Evolutionary conservation across 2,888 invertebrate genomes (phyloP), one percentile per base, ranked within the genome.

Genomic region (Willowsia nigromaculata): DNA sequence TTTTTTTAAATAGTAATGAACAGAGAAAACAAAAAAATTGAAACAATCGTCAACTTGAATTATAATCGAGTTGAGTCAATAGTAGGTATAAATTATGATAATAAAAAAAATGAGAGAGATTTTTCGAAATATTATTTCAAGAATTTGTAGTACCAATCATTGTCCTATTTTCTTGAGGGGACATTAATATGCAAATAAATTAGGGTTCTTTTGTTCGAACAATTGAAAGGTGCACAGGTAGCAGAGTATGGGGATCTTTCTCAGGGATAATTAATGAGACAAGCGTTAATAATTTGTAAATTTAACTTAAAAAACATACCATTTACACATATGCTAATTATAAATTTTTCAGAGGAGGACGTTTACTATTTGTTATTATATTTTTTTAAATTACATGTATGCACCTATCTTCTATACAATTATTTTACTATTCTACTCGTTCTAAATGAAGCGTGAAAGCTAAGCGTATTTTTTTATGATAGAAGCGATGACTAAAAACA

Each of bases 401-500:
- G 22, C 1, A 33, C 56, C 18, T 78, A 56, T 30, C n/a, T 25
- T 6, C 40, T 80, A 22, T 80, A 40, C 80, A 50, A 56, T 37
- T 53, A 18, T 47, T 25, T 80, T 65, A 37, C 56, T 53, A 27
- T 47, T 37, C 80, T 68, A 33, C 56, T 78, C 25, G 40, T 50
- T 65, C n/a, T 30, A 18, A 62, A 68, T 68, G 71, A 89, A 89
- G 89, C 89, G 89, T 89, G 85, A 81, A 85, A 85, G 85, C 74
- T 89, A 89, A 89, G 89, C 89, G 89, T 89, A 85, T 80, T 71
- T 78, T 37, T 89, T 81, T 65, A 53, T 40, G 18, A 59, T 81
- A n/a, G 80, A 40, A 71, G 85, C 59, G 82, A 89, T 89, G 89
- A 89, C 89, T 89, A 89, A 89, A 81, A 78, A 56, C 53, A 78